These are phyloP conservation scores for Oreonectes daqikongensis DNA, from an alignment of 2,797 vertebrate species.

Conservation along the genomic window DNA sequence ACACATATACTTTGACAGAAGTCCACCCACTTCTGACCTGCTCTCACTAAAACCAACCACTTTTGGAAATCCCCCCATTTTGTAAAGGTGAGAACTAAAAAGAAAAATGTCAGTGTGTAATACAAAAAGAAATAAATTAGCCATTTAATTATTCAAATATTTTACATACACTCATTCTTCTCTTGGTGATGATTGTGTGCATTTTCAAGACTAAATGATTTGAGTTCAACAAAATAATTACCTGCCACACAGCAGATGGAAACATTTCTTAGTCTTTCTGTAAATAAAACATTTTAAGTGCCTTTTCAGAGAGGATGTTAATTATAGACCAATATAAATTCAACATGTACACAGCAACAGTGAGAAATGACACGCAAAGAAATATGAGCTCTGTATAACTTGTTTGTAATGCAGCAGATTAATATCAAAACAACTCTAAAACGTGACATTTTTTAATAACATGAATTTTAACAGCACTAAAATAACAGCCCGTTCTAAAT, in stretches of 20 bases:
- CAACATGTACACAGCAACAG: background rate
- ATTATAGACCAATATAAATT: background rate
- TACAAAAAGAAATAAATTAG: slow-evolving; percentile 43
- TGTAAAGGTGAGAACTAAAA: slow-evolving; percentile 55
- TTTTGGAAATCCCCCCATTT: slow-evolving; percentile 51
- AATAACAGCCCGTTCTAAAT: background rate
- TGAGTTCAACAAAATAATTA: slow-evolving; percentile 47
- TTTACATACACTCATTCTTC: slow-evolving; percentile 25
- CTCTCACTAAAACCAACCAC: slow-evolving; percentile 48
- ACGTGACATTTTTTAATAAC: background rate
- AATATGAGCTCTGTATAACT: background rate
- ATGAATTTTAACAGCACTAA: background rate
- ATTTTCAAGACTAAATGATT: slow-evolving; percentile 63
- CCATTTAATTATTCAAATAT: slow-evolving; percentile 48
- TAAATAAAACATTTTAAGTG: slow-evolving; percentile 27
- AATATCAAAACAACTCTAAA: background rate
- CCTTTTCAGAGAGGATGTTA: slow-evolving; percentile 7
- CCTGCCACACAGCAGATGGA: slow-evolving; percentile 22
- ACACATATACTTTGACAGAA: slow-evolving; percentile 37
- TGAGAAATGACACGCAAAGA: background rate
- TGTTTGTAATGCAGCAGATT: background rate
- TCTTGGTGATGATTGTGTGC: slow-evolving; percentile 40
- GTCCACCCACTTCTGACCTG: slow-evolving; percentile 58
- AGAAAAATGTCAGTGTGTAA: slow-evolving; percentile 42
- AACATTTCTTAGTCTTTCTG: slow-evolving; percentile 22